Evolutionary conservation across 1,140 invertebrate genomes (phyloP).

Genomic region (Macrocentrus cingulum): DNA sequence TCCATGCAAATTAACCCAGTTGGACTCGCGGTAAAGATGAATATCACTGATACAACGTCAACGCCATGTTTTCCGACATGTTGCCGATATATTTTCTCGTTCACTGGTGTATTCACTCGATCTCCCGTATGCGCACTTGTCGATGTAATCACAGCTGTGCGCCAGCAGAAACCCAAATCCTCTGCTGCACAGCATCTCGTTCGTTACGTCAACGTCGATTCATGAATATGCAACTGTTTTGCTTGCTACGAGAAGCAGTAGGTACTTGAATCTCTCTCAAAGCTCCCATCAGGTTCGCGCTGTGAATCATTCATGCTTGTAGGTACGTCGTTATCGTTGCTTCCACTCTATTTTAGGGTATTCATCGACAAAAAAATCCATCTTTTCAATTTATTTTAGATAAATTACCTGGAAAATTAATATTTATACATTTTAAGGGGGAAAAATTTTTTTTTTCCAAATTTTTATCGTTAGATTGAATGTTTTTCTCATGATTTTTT

Average conservation of each 20-base stretch:
- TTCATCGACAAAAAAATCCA: no score
- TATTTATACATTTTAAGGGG: no score
- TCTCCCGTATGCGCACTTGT: neutral
- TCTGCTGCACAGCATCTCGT: neutral
- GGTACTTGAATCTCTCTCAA: neutral
- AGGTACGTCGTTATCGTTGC: slow-evolving; percentile 6
- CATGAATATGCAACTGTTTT: slow-evolving; percentile 45
- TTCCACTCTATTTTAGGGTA: no score
- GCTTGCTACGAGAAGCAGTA: slow-evolving; percentile 6
- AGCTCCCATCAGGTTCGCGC: neutral
- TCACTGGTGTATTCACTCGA: neutral
- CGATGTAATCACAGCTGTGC: slow-evolving; percentile 16
- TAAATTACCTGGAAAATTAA: no score
- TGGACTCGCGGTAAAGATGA: neutral
- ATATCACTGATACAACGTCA: neutral
- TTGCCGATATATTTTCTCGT: neutral
- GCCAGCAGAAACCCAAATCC: slow-evolving; percentile 35
- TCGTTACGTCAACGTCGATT: slow-evolving; percentile 27
- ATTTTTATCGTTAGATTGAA: no score
- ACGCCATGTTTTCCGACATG: neutral
- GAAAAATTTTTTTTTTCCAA: no score
- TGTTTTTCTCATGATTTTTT: no score
- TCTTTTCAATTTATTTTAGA: no score
- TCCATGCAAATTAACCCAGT: slow-evolving; percentile 34
- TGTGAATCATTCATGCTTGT: slow-evolving; percentile 19